These are phyloP conservation scores for Peribatodes rhomboidaria DNA, from an alignment of 2,888 invertebrate species.

Conservation along the genomic window DNA sequence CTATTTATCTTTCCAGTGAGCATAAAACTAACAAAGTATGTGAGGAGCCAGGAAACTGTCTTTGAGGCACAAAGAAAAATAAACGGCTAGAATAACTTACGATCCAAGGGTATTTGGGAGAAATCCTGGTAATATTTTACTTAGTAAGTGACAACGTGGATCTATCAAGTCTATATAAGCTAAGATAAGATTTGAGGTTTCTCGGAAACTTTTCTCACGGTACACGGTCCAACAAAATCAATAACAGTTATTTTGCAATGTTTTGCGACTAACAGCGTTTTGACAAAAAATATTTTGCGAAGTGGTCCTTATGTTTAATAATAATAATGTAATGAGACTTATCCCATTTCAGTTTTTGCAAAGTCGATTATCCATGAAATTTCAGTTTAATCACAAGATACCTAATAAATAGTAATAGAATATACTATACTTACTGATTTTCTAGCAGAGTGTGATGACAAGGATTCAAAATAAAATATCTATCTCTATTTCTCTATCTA, in stretches of 20 bases:
- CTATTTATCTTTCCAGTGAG: constrained; percentile 26
- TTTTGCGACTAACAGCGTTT: too few species aligned
- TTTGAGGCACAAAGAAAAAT: constrained; percentile 22
- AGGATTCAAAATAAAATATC: not conserved
- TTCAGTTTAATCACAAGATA: too few species aligned
- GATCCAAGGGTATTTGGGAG: constrained; percentile 16
- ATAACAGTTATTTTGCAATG: too few species aligned
- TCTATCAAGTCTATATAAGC: not conserved
- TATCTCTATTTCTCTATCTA: too few species aligned
- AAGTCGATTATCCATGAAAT: too few species aligned
- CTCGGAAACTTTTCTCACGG: too few species aligned
- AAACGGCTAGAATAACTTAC: constrained; percentile 31
- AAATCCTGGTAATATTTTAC: constrained; percentile 17
- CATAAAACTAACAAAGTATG: constrained; percentile 29
- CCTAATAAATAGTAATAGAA: not conserved
- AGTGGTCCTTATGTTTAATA: too few species aligned
- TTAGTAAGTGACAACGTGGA: constrained; percentile 6
- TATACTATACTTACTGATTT: not conserved
- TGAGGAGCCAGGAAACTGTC: constrained; percentile 25
- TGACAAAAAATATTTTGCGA: too few species aligned
- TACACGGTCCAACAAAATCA: too few species aligned
- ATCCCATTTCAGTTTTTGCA: too few species aligned
- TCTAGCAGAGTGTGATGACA: not conserved
- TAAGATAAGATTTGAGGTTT: not conserved
- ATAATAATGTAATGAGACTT: too few species aligned